These are phyloP conservation scores for Hydraecia micacea DNA, from an alignment of 2,888 invertebrate species.

Conservation along the genomic window DNA sequence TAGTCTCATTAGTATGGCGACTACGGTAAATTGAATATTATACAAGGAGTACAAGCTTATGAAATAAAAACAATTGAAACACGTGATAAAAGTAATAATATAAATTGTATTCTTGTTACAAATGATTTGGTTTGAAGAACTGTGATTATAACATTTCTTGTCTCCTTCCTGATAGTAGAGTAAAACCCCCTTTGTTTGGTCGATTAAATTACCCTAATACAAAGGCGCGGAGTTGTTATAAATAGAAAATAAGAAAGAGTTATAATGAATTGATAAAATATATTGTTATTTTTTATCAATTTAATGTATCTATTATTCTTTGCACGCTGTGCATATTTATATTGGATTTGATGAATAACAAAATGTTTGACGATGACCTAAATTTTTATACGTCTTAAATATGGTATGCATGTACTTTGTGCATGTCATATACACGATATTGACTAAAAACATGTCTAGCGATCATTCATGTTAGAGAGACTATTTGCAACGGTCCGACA, in stretches of 20 bases:
- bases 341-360: conserved; percentile 31
- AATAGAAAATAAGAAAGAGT: conserved; percentile 36
- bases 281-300: conserved; percentile 39
- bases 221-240: conserved; percentile 44
- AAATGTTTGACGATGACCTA: conserved; percentile 39
- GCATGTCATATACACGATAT: conserved; percentile 24
- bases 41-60: conserved; percentile 10
- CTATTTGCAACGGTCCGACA: conserved; percentile 42
- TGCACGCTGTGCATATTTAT: conserved; percentile 45
- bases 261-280: conserved; percentile 33
- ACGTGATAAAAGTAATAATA: not conserved
- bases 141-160: conserved; percentile 69
- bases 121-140: conserved; percentile 11
- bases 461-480: conserved; percentile 23
- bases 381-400: conserved; percentile 34
- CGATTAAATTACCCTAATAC: conserved; percentile 47
- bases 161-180: conserved; percentile 50
- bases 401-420: conserved; percentile 29
- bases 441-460: conserved; percentile 32
- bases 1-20: conserved; percentile 8
- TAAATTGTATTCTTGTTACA: conserved; percentile 5
- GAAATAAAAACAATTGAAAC: not conserved
- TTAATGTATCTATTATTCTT: conserved; percentile 38
- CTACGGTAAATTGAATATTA: conserved; percentile 1
- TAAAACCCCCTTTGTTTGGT: conserved; percentile 64